Conservation (phyloP, 2,113 vertebrate genomes). For the Thamnaconus septentrionalis region DNA sequence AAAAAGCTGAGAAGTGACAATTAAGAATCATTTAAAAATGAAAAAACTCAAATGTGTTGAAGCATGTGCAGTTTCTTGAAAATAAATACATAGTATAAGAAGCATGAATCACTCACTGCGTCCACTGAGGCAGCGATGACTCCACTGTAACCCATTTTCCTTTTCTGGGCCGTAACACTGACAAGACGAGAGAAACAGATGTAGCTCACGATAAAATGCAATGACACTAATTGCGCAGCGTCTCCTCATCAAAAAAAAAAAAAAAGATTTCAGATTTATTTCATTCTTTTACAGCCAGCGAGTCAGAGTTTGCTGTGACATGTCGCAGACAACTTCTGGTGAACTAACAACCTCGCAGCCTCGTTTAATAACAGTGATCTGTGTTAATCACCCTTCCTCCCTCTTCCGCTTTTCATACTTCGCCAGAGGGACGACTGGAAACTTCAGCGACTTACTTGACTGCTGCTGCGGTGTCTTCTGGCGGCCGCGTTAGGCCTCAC, state of each 20-base stretch:
- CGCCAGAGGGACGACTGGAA: constrained; percentile 87
- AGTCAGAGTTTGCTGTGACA: constrained; percentile 56
- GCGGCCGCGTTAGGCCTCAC: constrained; percentile 82
- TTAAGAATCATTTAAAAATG: no score
- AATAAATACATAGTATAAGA: no score
- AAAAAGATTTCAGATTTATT: constrained; percentile 21
- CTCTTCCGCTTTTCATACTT: constrained; percentile 86
- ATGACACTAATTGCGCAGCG: constrained; percentile 47
- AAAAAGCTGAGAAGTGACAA: no score
- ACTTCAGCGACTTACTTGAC: constrained; percentile 90
- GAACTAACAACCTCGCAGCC: constrained; percentile 80
- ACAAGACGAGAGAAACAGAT: constrained; percentile 38
- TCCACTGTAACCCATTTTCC: no score
- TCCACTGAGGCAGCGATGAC: no score
- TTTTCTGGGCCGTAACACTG: neutral
- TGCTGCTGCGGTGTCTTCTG: constrained; percentile 79
- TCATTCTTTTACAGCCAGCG: constrained; percentile 31
- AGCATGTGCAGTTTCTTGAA: no score
- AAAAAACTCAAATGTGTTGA: no score
- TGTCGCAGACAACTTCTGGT: constrained; percentile 65
- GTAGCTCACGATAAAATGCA: constrained; percentile 45
- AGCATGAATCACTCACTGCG: no score
- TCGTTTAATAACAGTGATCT: constrained; percentile 83
- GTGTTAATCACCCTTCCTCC: constrained; percentile 84
- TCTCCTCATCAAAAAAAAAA: constrained; percentile 7